Evolutionary conservation across 1,140 invertebrate genomes (phyloP).

Genomic region (Drosophila truncata): DNA sequence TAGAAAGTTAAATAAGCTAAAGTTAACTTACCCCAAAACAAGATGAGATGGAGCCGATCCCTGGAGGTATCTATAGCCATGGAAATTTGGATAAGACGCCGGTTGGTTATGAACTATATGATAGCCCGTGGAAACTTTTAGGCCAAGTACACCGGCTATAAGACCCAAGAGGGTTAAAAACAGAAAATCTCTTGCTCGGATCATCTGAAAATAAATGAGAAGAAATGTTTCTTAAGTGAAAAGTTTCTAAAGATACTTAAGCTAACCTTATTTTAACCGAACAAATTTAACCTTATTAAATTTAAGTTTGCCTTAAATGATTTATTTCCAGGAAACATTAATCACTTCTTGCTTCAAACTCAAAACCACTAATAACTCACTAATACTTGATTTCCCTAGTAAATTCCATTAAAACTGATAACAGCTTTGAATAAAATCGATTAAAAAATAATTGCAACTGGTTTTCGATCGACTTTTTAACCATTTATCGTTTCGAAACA

Average conservation of each 20-base stretch:
- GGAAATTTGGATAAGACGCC: constrained; percentile 25
- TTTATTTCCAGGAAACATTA: background rate
- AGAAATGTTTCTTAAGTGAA: too few species aligned
- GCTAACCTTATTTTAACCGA: too few species aligned
- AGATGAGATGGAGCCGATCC: constrained; percentile 39
- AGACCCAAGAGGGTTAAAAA: constrained; percentile 51
- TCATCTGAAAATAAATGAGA: constrained; percentile 36
- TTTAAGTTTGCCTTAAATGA: background rate
- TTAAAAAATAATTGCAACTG: background rate
- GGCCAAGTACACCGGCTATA: constrained; percentile 10
- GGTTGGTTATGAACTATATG: constrained; percentile 76
- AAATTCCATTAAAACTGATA: constrained; percentile 7
- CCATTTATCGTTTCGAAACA: background rate
- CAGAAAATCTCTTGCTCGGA: constrained; percentile 32
- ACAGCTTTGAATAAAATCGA: background rate
- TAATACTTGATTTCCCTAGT: background rate
- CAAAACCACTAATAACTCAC: background rate
- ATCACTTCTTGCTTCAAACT: background rate
- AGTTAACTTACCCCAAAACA: constrained; percentile 43
- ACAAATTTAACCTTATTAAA: too few species aligned
- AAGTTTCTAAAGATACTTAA: too few species aligned
- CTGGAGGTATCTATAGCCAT: constrained; percentile 58
- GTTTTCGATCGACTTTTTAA: constrained; percentile 2
- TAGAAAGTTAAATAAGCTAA: too few species aligned
- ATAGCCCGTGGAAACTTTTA: constrained; percentile 75